Evolutionary conservation across 1,140 invertebrate species (phyloP).

Genomic region (Hormaphis cornu): DNA sequence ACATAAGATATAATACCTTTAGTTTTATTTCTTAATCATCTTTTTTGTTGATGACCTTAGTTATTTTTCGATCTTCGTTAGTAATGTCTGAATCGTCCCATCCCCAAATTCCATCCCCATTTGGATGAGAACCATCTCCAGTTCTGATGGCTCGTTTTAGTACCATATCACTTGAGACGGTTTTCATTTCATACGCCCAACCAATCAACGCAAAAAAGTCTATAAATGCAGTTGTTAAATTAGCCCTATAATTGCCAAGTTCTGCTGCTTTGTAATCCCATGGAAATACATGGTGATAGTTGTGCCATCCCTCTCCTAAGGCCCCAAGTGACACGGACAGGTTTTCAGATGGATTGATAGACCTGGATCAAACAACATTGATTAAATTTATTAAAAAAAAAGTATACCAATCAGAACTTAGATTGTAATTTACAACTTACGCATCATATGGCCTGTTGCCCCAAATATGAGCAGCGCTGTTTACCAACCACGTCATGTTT

Average conservation of each 20-base stretch:
- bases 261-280: conserved; percentile 85
- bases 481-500: conserved; percentile 92
- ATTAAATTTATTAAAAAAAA: not conserved
- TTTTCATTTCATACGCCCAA: conserved; percentile 68
- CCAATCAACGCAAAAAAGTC: conserved; percentile 60
- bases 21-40: conserved; percentile 11
- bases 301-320: conserved; percentile 83
- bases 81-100: conserved; percentile 72
- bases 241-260: conserved; percentile 64
- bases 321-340: conserved; percentile 58
- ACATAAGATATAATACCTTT: not conserved
- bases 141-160: conserved; percentile 49
- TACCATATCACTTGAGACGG: conserved; percentile 48
- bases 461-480: conserved; percentile 90
- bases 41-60: conserved; percentile 38
- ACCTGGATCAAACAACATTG: conserved; percentile 45
- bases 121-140: conserved; percentile 52
- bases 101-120: conserved; percentile 52
- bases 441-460: conserved; percentile 85
- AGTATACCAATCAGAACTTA: not conserved
- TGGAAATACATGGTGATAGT: conserved; percentile 92
- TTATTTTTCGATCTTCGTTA: conserved; percentile 54
- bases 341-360: conserved; percentile 68
- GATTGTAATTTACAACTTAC: conserved; percentile 45
- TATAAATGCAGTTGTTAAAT: conserved; percentile 67